These are phyloP conservation scores for Caranx melampygus DNA, from an alignment of 2,113 vertebrate species.

Conservation along the genomic window DNA sequence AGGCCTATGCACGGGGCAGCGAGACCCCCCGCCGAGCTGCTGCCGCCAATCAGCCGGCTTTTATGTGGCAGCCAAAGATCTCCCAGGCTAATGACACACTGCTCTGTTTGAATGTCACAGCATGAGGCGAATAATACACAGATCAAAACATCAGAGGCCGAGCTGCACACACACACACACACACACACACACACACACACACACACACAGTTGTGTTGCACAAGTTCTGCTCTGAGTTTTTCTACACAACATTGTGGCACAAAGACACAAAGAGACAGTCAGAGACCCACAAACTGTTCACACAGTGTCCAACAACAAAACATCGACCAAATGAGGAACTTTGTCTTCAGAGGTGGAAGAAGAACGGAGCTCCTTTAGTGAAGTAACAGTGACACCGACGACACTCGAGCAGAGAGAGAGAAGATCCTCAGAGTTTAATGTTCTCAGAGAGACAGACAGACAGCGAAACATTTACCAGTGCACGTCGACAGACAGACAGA, in stretches of 20 bases:
- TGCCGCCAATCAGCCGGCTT: slow-evolving; percentile 42
- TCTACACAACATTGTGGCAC: neutral
- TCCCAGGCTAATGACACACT: slow-evolving; percentile 59
- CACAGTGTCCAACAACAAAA: neutral
- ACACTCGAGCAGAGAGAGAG: too few species aligned
- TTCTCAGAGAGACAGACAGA: too few species aligned
- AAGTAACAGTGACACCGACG: neutral
- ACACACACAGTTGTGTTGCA: neutral
- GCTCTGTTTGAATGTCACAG: slow-evolving; percentile 62
- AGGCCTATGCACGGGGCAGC: neutral
- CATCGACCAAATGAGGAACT: neutral
- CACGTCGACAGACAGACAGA: too few species aligned
- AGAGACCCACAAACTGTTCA: neutral
- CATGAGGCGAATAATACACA: slow-evolving; percentile 45
- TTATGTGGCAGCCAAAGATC: slow-evolving; percentile 65
- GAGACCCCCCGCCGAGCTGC: slow-evolving; percentile 26
- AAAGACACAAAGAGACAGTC: neutral
- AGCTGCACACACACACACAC: neutral
- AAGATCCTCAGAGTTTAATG: too few species aligned
- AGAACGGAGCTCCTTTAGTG: neutral
- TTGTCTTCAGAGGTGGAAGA: slow-evolving; percentile 21
- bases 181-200: too few species aligned
- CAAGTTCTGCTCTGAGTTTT: slow-evolving; percentile 19
- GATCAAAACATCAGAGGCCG: slow-evolving; percentile 50
- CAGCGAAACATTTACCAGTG: too few species aligned